A percentile compares a stretch with the other conserved stretches of the same genome.
Evolutionary conservation across 2,113 vertebrate species (phyloP).

Genomic region (Periophthalmodon schlosseri): DNA sequence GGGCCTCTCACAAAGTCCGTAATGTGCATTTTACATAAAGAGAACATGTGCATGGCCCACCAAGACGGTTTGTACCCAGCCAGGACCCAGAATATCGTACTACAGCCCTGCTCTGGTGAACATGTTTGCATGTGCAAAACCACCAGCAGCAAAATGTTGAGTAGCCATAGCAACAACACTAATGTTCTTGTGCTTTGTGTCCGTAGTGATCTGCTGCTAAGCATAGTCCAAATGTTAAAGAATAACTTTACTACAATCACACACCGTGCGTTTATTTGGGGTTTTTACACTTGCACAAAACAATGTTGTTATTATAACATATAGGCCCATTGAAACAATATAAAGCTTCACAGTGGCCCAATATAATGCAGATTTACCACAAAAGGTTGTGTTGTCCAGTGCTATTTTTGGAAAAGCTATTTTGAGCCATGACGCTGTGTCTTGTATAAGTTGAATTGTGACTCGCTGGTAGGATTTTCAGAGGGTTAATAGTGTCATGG

Average conservation of each 20-base stretch:
- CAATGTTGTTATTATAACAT: too few relatives aligned
- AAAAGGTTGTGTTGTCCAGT: background rate
- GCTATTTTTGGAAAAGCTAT: background rate
- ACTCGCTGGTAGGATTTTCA: background rate
- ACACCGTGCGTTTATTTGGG: too few relatives aligned
- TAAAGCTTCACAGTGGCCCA: background rate
- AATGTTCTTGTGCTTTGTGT: background rate
- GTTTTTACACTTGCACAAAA: too few relatives aligned
- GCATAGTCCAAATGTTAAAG: background rate
- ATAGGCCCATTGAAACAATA: too few relatives aligned
- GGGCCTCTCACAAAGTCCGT: too few relatives aligned
- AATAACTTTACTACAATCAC: background rate
- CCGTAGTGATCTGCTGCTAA: background rate
- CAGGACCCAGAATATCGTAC: background rate
- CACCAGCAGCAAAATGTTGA: background rate
- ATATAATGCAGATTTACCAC: background rate
- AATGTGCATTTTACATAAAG: too few relatives aligned
- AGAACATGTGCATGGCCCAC: too few relatives aligned
- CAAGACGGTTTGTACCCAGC: background rate
- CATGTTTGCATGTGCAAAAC: conserved; percentile 4
- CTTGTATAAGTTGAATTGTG: background rate
- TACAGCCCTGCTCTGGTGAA: background rate
- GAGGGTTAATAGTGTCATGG: background rate
- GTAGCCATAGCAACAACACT: conserved; percentile 12
- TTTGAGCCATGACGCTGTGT: background rate